Base-by-base conservation (phyloP, 2,797 vertebrate species). In the Lithobates sylvaticus region DNA sequence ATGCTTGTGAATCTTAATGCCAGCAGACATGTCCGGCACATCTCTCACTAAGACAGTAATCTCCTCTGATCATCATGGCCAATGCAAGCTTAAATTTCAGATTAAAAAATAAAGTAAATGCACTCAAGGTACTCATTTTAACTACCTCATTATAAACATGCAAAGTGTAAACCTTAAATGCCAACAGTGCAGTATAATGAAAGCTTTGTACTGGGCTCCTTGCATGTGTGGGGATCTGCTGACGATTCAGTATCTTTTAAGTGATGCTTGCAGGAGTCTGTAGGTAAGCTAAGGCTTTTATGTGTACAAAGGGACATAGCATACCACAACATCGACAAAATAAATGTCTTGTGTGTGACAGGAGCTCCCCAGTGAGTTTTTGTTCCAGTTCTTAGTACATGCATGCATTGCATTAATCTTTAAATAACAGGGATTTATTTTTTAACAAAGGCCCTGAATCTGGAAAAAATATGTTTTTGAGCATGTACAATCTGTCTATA, bases 81-180 rank as follows among this genome's bases (percentile, higher is more conserved):
- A 82, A n/a, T 4, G 10, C 75, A 75, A 61, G 70, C 16, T 21
- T 16, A 27, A n/a, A 73, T 83, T 74, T 67, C 13, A 78, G 69
- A 83, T 73, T 78, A 32, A 84, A 32, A 32, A 69, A 72, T 44
- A 65, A 44, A 29, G 6, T 75, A 44, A 70, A 61, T 54, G 39
- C 82, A 75, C 61, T 76, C 61, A 76, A 69, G 70, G 29, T 68
- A 32, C 44, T 75, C 21, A 0, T 69, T 90, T 91, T 89, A 89
- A 91, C 90, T 87, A 81, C 89, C 89, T 89, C 85, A 74, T 88
- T 90, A 83, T 89, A 88, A 89, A 91, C 91, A 90, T 89, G 90
- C 85, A 89, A 44, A 16, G 0, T 90, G 81, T 91, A 92, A 91
- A 84, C 91, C 90, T 88, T 91, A 91, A 93, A 91, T 88, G 89